Evolutionary conservation across 1,140 invertebrate genomes (phyloP), one percentile per base, ranked within the genome.

Genomic region (Telenomus remus): DNA sequence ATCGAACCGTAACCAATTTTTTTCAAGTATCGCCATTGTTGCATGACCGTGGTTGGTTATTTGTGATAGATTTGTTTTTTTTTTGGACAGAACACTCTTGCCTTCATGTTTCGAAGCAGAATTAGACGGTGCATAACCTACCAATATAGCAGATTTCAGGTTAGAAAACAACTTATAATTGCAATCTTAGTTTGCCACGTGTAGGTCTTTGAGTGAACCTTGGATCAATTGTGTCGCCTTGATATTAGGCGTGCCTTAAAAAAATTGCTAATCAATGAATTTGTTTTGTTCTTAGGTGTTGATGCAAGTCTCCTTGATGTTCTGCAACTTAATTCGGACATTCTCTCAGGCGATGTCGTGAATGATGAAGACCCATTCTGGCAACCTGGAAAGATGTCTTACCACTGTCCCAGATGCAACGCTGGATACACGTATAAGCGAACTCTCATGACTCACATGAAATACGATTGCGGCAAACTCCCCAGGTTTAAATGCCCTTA

Each of bases 401-500:
- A 85, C 33, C 77, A 83, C 11, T 88, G 86, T 76, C 85, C 86
- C 0, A 72, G 81, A 9, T 87, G 87, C 54, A 83, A 82, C 56
- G 82, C 82, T 1, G 82, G 81, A 0, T 87, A 87, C 68, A 86
- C 81, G 0, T 83, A 86, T 50, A 84, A 87, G 65, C 83, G 85
- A 39, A 86, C 86, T 0, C 57, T 92, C 44, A 90, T 90, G 76
- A 89, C 91, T n/a, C 92, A 94, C 78, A 91, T 92, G 82, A 92
- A 92, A 78, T 92, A 92, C 81, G 92, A 93, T 78, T 94, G 93
- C 84, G 91, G 92, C 16, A 91, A 92, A 64, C 90, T 90, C 77
- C 92, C 92, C 0, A 90, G 91, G 71, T 94, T 93, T 85, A 89
- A 90, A 80, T 92, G 93, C 81, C 89, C 90, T 66, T 84, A 88